Evolutionary conservation across 2,113 vertebrate species (phyloP).

Genomic region (Limanda limanda): DNA sequence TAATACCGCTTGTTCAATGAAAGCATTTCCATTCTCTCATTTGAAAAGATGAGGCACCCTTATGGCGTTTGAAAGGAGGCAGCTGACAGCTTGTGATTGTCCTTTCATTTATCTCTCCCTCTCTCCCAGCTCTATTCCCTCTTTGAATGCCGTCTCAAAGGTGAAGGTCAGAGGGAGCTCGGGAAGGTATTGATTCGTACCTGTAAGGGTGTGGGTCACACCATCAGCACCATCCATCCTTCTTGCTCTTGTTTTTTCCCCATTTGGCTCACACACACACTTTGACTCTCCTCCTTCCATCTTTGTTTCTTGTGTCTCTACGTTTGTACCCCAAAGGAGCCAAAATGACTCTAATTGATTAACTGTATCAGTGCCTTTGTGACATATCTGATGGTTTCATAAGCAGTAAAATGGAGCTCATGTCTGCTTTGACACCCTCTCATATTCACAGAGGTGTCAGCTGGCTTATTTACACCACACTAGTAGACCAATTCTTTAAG

Average conservation of each 20-base stretch:
- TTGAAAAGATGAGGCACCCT: slow-evolving; percentile 45
- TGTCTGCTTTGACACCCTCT: slow-evolving; percentile 9
- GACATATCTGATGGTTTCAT: slow-evolving; percentile 30
- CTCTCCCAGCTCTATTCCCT: slow-evolving; percentile 27
- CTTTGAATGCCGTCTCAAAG: slow-evolving; percentile 53
- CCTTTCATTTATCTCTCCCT: slow-evolving; percentile 54
- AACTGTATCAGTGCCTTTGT: slow-evolving; percentile 12
- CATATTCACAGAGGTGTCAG: slow-evolving; percentile 14
- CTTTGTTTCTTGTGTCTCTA: slow-evolving; percentile 43
- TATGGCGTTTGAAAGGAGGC: slow-evolving; percentile 32
- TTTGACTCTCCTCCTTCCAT: slow-evolving; percentile 19
- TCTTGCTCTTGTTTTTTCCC: slow-evolving; percentile 78
- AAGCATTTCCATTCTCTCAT: slow-evolving; percentile 31
- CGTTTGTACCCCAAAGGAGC: slow-evolving; percentile 11
- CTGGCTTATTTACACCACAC: slow-evolving; percentile 21
- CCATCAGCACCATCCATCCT: slow-evolving; percentile 42
- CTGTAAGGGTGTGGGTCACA: slow-evolving; percentile 61
- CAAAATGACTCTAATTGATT: slow-evolving; percentile 36
- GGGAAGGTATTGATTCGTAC: slow-evolving; percentile 64
- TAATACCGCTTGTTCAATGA: slow-evolving; percentile 25
- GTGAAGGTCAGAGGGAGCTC: slow-evolving; percentile 57
- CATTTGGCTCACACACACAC: slow-evolving; percentile 19
- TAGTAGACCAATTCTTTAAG: slow-evolving; percentile 9
- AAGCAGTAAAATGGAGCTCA: not conserved
- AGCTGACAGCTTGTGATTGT: slow-evolving; percentile 52